phyloP scores from a whole-genome alignment of 2,797 vertebrate genomes.

The Protonibea diacanthus region DNA sequence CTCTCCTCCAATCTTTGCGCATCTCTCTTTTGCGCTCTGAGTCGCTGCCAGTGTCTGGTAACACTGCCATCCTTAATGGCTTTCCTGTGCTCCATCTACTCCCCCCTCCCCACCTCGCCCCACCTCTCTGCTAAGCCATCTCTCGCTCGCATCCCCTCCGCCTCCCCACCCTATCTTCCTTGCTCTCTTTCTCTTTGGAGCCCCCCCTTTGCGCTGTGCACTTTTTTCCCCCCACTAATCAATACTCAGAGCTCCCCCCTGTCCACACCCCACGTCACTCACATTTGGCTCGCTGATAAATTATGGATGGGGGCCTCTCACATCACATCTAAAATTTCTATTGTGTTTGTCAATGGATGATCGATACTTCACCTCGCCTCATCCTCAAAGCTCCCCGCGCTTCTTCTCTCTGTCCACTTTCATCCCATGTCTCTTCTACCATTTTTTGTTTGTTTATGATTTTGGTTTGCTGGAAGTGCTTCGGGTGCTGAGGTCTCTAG shows the following conservation, averaged over 20 bases:
- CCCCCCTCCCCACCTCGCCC: slow-evolving; percentile 48
- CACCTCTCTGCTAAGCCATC: slow-evolving; percentile 41
- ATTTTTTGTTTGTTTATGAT: slow-evolving; percentile 81
- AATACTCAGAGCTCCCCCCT: slow-evolving; percentile 89
- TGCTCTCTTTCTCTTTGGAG: slow-evolving; percentile 73
- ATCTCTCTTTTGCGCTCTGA: slow-evolving; percentile 77
- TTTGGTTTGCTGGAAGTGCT: slow-evolving; percentile 69
- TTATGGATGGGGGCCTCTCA: slow-evolving; percentile 92
- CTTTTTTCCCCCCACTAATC: slow-evolving; percentile 91
- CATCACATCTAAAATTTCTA: slow-evolving; percentile 94
- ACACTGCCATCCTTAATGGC: slow-evolving; percentile 94
- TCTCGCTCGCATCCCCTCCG: slow-evolving; percentile 44
- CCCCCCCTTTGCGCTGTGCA: slow-evolving; percentile 85
- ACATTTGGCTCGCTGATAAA: slow-evolving; percentile 93
- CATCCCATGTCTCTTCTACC: slow-evolving; percentile 64
- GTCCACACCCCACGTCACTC: slow-evolving; percentile 91
- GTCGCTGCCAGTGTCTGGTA: slow-evolving; percentile 89
- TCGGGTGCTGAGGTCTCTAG: slow-evolving; percentile 60
- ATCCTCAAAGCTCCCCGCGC: slow-evolving; percentile 84
- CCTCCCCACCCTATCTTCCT: slow-evolving; percentile 13
- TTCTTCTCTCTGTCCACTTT: slow-evolving; percentile 74
- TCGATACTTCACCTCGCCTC: slow-evolving; percentile 90
- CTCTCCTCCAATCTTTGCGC: slow-evolving; percentile 69
- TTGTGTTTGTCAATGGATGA: slow-evolving; percentile 95
- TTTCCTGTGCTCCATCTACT: slow-evolving; percentile 85